phyloP scores from a whole-genome alignment of 1,140 invertebrate species.

The Eufriesea mexicana region DNA sequence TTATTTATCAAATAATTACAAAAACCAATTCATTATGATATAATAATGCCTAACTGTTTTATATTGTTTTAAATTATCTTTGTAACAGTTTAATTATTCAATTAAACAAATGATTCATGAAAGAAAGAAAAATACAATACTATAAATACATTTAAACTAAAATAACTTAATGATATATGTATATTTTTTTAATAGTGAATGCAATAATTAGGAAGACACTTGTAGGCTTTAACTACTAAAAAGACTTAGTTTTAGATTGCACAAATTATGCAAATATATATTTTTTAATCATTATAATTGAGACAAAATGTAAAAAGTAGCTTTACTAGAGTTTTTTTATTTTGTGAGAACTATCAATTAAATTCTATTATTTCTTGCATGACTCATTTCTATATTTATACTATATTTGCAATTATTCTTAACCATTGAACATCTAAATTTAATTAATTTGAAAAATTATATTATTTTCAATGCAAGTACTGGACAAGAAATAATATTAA shows the following conservation, averaged over 20 bases:
- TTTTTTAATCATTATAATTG: not conserved
- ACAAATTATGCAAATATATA: not conserved
- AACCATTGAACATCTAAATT: not conserved
- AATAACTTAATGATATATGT: not conserved
- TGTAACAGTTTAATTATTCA: not conserved
- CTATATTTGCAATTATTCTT: not conserved
- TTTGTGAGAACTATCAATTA: not conserved
- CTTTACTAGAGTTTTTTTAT: not conserved
- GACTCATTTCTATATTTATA: not conserved
- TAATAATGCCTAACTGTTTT: not conserved
- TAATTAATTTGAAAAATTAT: not conserved
- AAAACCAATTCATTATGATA: not conserved
- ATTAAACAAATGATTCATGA: not conserved
- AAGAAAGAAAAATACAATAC: not conserved
- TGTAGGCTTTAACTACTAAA: conserved; percentile 8
- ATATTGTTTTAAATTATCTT: not conserved
- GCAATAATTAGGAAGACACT: not conserved
- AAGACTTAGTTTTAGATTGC: not conserved
- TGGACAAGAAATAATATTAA: not conserved
- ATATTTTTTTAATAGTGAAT: conserved; percentile 34
- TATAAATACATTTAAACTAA: conserved; percentile 3
- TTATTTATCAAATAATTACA: not conserved
- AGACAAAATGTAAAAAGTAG: not conserved
- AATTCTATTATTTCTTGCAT: not conserved
- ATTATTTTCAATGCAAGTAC: too few species aligned